Evolutionary conservation across 2,797 vertebrate species (phyloP).

Genomic region (Pyrocephalus nanus): DNA sequence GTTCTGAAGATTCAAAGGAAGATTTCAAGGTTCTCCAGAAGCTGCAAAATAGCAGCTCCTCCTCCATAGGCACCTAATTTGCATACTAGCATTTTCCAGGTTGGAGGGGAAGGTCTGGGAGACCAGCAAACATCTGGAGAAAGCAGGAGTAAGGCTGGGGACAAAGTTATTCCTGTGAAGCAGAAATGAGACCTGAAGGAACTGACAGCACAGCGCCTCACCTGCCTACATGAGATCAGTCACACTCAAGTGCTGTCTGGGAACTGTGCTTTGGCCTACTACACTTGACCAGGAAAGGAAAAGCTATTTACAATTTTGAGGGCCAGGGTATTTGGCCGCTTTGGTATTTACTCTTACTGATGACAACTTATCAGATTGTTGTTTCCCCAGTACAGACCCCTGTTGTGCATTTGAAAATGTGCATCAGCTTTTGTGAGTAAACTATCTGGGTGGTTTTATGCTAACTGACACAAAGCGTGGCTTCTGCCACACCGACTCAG

Average conservation of each 20-base stretch:
- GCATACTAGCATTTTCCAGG: background rate
- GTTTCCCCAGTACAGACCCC: background rate
- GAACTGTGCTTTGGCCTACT: background rate
- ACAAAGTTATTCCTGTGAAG: background rate
- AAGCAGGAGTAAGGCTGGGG: background rate
- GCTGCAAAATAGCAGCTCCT: constrained; percentile 41
- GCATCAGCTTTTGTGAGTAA: background rate
- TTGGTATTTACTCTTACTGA: background rate
- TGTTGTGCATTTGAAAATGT: background rate
- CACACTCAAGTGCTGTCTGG: fast-evolving
- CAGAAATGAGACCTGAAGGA: background rate
- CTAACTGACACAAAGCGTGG: background rate
- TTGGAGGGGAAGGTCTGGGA: background rate
- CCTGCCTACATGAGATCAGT: background rate
- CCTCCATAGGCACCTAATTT: background rate
- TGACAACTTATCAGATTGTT: background rate
- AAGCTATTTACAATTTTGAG: fast-evolving
- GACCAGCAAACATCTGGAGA: background rate
- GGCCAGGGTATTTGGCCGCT: background rate
- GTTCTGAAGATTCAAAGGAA: constrained; percentile 66
- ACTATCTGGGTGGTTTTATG: background rate
- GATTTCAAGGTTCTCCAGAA: constrained; percentile 32
- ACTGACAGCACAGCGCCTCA: fast-evolving
- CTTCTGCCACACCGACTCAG: background rate
- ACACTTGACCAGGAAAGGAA: background rate